Percentiles rank a stretch among this genome's conserved stretches.
These are phyloP conservation scores for Hirundichthys speculiger DNA, from an alignment of 2,113 vertebrate species.

Conservation along the genomic window DNA sequence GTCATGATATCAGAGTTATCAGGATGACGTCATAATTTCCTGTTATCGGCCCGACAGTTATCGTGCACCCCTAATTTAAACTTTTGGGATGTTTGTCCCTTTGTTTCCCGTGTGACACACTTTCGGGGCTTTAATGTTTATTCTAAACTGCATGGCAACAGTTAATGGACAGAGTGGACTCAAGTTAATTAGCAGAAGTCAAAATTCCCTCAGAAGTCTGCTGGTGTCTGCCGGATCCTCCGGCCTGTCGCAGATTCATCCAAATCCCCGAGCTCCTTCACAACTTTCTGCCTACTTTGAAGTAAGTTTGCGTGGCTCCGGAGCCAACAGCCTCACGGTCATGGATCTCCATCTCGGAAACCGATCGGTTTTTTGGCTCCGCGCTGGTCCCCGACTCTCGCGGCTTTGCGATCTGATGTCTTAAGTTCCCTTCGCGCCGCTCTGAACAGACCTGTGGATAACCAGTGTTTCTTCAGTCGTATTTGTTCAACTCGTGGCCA, in stretches of 20 bases:
- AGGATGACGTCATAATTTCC: too few relatives aligned
- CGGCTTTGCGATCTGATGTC: slow-evolving; percentile 70
- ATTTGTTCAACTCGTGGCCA: slow-evolving; percentile 67
- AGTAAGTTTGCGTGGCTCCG: slow-evolving; percentile 39
- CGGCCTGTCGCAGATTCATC: slow-evolving; percentile 2
- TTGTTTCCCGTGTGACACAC: too few relatives aligned
- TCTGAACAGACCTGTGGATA: slow-evolving; percentile 57
- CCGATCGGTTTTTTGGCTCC: slow-evolving; percentile 69
- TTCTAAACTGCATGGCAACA: not conserved
- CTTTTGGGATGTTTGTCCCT: too few relatives aligned
- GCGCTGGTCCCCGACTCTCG: slow-evolving; percentile 70
- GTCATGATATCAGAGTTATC: too few relatives aligned
- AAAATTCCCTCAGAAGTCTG: slow-evolving; percentile 4
- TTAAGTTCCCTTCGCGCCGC: slow-evolving; percentile 35
- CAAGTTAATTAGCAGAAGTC: slow-evolving; percentile 3
- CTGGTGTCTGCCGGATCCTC: slow-evolving; percentile 1
- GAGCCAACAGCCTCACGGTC: slow-evolving; percentile 63
- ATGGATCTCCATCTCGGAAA: slow-evolving; percentile 68
- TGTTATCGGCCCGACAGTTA: too few relatives aligned
- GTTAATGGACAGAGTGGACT: not conserved
- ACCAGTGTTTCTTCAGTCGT: slow-evolving; percentile 32
- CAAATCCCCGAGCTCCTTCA: slow-evolving; percentile 46
- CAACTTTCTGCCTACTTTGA: slow-evolving; percentile 62
- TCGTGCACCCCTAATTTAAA: too few relatives aligned
- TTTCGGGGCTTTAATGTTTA: too few relatives aligned